Conservation (phyloP, 2,888 invertebrate genomes). For the Pomacea canaliculata region DNA sequence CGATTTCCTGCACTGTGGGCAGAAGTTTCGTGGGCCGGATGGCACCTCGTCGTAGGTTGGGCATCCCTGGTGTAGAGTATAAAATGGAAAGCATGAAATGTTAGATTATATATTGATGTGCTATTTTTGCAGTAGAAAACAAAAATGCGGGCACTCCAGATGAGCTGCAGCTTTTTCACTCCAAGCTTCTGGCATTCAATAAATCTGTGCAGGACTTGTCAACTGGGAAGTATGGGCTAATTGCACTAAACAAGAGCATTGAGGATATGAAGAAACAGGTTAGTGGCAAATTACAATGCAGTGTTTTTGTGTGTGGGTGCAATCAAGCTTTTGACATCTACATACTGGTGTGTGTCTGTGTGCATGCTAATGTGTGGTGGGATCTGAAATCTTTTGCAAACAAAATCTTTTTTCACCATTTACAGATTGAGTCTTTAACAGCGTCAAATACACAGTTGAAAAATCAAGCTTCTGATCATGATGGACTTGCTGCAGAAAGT, state of each 20-base stretch:
- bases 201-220: slow-evolving; percentile 32
- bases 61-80: too few relatives aligned
- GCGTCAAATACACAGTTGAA: not conserved
- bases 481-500: slow-evolving; percentile 27
- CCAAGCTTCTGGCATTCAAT: slow-evolving; percentile 33
- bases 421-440: slow-evolving; percentile 11
- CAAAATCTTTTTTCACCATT: not conserved
- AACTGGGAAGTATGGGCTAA: slow-evolving; percentile 31
- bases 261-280: slow-evolving; percentile 30
- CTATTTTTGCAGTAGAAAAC: slow-evolving; percentile 34
- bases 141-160: slow-evolving; percentile 28
- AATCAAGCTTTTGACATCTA: too few relatives aligned
- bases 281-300: not conserved
- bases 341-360: too few relatives aligned
- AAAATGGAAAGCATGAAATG: too few relatives aligned
- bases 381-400: too few relatives aligned
- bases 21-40: too few relatives aligned
- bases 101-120: not conserved
- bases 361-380: too few relatives aligned
- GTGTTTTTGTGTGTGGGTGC: too few relatives aligned
- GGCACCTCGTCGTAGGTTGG: too few relatives aligned
- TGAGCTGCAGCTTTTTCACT: slow-evolving; percentile 29
- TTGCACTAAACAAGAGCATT: slow-evolving; percentile 29
- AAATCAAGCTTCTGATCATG: slow-evolving; percentile 34
- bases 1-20: too few relatives aligned